A percentile compares a stretch with the other conserved stretches of the same genome.
These are phyloP conservation scores for Limnephilus auricula DNA, from an alignment of 2,888 invertebrate genomes.

Conservation along the genomic window DNA sequence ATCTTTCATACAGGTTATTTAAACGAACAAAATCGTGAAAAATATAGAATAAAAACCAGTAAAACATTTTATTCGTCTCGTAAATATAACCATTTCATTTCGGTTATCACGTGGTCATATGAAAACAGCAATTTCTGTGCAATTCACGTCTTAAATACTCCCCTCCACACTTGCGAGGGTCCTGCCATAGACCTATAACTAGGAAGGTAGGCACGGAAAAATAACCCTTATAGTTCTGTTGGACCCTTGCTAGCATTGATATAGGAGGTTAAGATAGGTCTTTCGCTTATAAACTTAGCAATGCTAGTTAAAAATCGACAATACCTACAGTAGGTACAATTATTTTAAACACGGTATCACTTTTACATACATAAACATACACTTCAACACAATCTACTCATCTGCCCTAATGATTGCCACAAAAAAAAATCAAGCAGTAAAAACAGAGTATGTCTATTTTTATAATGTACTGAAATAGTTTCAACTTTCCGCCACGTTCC, in stretches of 20 bases:
- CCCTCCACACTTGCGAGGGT: slow-evolving; percentile 10
- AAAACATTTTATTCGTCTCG: neutral
- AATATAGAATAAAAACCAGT: neutral
- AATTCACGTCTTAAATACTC: slow-evolving; percentile 52
- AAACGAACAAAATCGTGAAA: neutral
- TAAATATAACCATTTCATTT: slow-evolving; percentile 35
- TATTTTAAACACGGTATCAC: too few relatives aligned
- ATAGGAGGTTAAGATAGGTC: neutral
- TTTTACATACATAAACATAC: too few relatives aligned
- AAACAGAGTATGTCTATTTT: too few relatives aligned
- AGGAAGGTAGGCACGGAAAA: neutral
- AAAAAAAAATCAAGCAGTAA: too few relatives aligned
- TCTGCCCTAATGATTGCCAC: too few relatives aligned
- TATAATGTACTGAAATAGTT: too few relatives aligned
- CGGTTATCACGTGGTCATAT: slow-evolving; percentile 57
- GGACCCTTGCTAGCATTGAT: neutral
- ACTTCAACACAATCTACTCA: too few relatives aligned
- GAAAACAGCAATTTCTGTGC: slow-evolving; percentile 57
- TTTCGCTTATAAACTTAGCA: neutral
- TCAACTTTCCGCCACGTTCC: too few relatives aligned
- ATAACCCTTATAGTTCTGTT: slow-evolving; percentile 2
- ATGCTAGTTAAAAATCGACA: neutral
- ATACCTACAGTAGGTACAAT: too few relatives aligned
- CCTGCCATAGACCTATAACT: neutral
- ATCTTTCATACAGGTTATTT: neutral